Evolutionary conservation across 2,797 vertebrate species (phyloP), one percentile per base, ranked within the genome.

Genomic region (Acropternis orthonyx): DNA sequence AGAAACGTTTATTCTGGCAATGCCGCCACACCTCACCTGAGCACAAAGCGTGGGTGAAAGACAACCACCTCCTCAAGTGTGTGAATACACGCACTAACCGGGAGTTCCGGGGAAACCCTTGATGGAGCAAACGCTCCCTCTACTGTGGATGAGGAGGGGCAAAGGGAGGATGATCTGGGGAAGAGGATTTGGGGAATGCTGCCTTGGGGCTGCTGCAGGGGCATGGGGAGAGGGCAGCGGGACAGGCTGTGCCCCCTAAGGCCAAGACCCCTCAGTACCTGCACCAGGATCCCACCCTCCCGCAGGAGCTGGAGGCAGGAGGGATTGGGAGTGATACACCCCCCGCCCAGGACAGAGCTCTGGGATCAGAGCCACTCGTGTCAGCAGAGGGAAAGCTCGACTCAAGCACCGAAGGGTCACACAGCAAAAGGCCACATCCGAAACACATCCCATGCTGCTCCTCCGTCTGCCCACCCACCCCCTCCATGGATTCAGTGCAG

Each of bases 1-100:
- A 96, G 79, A 97, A 88, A 88, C 48, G 46, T 98, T 98, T 98
- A 98, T 98, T 98, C 69, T 2, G 85, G 94, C 87, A 71, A 67
- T 36, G 34, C 68, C 62, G 81, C 94, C 44, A 75, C 39, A 59
- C 55, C 67, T 89, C 72, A 61, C 30, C 68, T 73, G 32, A 92
- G 85, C 91, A 93, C 92, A 88, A 88, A 74, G 65, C 12, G 12
- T 43, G 62, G 67, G 36, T 72, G 83, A 77, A 79, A 94, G 89
- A 48, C 77, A 90, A 59, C 76, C 93, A 83, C 89, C 63, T 72
- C 95, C 85, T 67, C 28, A 63, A 36, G 74, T 26, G 90, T 63
- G 94, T 18, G 92, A 86, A 44, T 80, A 85, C 93, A 93, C 75
- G 93, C 93, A 95, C 81, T 63, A 54, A 66, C 52, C 30, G 6